Conservation (phyloP, 2,113 vertebrate genomes). For the Carassius carassius region DNA sequence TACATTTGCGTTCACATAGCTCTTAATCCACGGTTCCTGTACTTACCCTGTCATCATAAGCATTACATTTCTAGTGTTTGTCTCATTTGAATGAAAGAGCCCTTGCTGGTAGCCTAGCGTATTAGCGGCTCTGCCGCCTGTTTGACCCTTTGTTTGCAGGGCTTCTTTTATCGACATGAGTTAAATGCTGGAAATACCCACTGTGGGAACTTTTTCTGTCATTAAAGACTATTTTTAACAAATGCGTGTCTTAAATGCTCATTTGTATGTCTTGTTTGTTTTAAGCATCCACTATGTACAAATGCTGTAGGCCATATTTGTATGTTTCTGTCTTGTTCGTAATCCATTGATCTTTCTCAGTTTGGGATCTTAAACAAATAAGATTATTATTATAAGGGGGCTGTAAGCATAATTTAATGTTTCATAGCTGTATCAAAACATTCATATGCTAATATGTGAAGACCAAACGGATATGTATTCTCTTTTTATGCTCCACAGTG, state of each 20-base stretch:
- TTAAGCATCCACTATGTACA: background rate
- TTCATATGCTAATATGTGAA: background rate
- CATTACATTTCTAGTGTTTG: background rate
- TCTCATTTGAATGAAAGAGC: constrained; percentile 25
- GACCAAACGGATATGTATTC: background rate
- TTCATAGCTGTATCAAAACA: background rate
- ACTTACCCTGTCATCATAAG: background rate
- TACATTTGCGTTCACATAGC: background rate
- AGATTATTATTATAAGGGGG: too few species aligned
- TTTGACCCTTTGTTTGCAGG: constrained; percentile 66
- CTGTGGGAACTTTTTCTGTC: background rate
- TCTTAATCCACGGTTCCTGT: background rate
- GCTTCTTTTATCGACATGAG: constrained; percentile 18
- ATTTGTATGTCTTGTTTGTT: background rate
- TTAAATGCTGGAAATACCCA: background rate
- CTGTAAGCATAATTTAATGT: too few species aligned
- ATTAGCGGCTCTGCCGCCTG: constrained; percentile 48
- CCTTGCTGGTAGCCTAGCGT: constrained; percentile 47
- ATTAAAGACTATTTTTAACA: background rate
- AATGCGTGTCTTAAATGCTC: background rate
- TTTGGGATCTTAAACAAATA: background rate
- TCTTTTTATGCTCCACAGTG: constrained; percentile 2
- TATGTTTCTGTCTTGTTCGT: background rate
- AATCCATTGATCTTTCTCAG: background rate
- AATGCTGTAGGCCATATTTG: background rate